phyloP scores from a whole-genome alignment of 1,140 invertebrate species.

The Trypoxylus dichotomus region DNA sequence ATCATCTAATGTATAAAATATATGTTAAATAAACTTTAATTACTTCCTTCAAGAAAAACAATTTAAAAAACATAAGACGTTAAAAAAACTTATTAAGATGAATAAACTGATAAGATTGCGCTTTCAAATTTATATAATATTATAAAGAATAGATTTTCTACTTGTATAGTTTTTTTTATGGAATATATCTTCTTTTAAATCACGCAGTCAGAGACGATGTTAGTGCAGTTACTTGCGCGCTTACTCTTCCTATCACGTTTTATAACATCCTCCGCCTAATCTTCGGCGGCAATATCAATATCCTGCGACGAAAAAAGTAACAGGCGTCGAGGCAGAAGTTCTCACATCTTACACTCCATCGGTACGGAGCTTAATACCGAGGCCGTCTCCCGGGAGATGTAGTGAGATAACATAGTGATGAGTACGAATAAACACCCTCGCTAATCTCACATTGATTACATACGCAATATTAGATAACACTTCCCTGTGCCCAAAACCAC shows the following conservation, averaged over 20 bases:
- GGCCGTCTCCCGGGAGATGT: constrained; percentile 42
- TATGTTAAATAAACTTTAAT: too few species aligned
- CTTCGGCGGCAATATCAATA: constrained; percentile 33
- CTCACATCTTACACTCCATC: constrained; percentile 28
- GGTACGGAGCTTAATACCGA: constrained; percentile 25
- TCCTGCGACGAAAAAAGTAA: constrained; percentile 32
- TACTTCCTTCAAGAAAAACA: too few species aligned
- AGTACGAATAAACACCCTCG: constrained; percentile 41
- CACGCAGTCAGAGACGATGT: too few species aligned
- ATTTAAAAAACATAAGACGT: too few species aligned
- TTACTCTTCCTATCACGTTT: constrained; percentile 5
- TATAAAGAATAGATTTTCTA: too few species aligned
- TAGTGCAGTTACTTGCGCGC: background rate
- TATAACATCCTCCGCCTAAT: constrained; percentile 33
- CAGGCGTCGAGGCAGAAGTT: constrained; percentile 31
- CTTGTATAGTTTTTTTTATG: too few species aligned
- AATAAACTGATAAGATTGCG: too few species aligned
- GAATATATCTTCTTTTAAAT: too few species aligned
- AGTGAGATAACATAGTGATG: constrained; percentile 42
- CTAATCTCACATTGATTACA: constrained; percentile 46
- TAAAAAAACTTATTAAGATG: too few species aligned
- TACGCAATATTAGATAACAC: constrained; percentile 47
- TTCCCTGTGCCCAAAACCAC: constrained; percentile 33
- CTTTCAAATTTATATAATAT: too few species aligned
- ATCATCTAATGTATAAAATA: too few species aligned